Conservation (phyloP, 2,888 invertebrate species). For the Ischnura elegans region DNA sequence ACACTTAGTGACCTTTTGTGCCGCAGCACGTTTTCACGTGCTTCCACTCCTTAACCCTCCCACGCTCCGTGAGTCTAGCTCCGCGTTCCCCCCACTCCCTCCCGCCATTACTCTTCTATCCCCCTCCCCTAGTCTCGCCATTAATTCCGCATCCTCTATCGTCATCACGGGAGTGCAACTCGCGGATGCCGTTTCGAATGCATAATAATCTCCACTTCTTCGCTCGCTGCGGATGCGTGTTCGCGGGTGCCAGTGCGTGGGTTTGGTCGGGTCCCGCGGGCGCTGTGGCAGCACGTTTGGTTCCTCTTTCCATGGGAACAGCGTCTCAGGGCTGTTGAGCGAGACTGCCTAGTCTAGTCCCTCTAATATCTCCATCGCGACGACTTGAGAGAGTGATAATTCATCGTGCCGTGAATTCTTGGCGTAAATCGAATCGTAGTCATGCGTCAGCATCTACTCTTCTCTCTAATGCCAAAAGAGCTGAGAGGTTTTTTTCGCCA, state of each 20-base stretch:
- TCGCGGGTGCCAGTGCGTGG: constrained; percentile 1
- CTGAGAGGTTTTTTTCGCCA: too few species aligned
- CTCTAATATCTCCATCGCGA: background rate
- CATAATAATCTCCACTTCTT: background rate
- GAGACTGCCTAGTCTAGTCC: background rate
- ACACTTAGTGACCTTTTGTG: constrained; percentile 59
- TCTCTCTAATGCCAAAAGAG: background rate
- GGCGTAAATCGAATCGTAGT: background rate
- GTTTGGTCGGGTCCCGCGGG: background rate
- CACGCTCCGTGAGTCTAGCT: background rate
- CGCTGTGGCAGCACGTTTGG: too few species aligned
- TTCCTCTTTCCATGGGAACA: too few species aligned
- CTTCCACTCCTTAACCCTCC: constrained; percentile 1
- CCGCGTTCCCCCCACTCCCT: background rate
- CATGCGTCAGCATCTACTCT: background rate
- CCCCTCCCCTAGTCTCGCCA: background rate
- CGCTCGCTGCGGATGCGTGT: background rate
- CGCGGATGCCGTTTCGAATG: constrained; percentile 48
- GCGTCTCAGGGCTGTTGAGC: background rate
- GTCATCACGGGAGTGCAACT: constrained; percentile 25
- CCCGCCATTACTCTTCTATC: background rate
- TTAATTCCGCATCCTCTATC: background rate
- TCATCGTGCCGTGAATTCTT: background rate
- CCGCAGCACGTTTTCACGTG: constrained; percentile 37
- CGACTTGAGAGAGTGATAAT: background rate